Conservation (phyloP, 2,797 vertebrate genomes). For the Enteromius unitaeniatus region DNA sequence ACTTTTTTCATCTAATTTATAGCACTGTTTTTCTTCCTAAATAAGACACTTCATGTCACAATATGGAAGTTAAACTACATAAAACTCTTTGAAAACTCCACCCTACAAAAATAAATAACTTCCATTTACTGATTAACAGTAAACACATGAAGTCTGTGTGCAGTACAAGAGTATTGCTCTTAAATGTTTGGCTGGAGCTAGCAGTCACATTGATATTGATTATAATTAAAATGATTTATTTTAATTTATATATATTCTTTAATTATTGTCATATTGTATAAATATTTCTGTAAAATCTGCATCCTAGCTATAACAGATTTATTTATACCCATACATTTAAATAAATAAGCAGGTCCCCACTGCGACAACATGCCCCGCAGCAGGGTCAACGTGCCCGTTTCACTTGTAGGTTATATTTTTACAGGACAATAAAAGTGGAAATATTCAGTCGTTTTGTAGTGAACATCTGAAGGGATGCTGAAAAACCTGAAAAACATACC, state of each 20-base stretch:
- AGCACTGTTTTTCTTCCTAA: not conserved
- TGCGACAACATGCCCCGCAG: not conserved
- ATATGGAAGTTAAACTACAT: not conserved
- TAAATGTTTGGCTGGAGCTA: not conserved
- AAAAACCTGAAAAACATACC: not conserved
- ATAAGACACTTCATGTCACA: not conserved
- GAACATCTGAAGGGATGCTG: too few relatives aligned
- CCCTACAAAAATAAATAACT: too few relatives aligned
- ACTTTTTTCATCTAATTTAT: not conserved
- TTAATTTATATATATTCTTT: not conserved
- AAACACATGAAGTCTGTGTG: not conserved
- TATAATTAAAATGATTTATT: not conserved
- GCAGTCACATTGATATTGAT: not conserved
- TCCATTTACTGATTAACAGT: too few relatives aligned
- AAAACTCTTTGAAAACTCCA: too few relatives aligned
- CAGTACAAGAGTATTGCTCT: not conserved
- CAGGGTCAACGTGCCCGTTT: not conserved
- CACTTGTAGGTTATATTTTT: not conserved
- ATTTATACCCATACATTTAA: not conserved
- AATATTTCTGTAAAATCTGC: not conserved
- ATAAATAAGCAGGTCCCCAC: not conserved
- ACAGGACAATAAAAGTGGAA: not conserved
- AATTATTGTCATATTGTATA: not conserved
- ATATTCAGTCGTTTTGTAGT: not conserved
- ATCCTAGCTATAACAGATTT: not conserved